Evolutionary conservation across 1,140 invertebrate species (phyloP), one percentile per base, ranked within the genome.

Genomic region (Lepidurus apus): DNA sequence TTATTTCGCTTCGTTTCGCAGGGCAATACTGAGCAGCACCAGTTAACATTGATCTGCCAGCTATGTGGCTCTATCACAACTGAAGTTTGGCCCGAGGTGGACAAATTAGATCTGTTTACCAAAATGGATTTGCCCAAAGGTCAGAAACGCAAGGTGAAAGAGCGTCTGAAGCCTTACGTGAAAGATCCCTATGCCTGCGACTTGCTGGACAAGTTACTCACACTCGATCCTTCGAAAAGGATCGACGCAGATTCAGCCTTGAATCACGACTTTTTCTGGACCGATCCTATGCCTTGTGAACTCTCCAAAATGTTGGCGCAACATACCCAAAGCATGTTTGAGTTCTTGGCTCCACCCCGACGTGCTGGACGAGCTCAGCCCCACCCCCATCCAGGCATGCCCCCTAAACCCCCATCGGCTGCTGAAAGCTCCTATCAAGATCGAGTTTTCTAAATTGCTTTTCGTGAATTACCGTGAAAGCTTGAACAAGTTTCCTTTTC

Each of bases 231-330:
- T 0, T 89, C 90, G 1, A 96, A 97, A 85, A 87, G 98, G 81
- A 91, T 91, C 43, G 94, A 98, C 85, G 92, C 95, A 0, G 96
- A 99, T 83, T 92, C 92, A 1, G 97, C 97, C 0, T 84, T 99
- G 1, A 97, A 98, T 87, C 96, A 99, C 82, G 96, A 98, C 83
- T 99, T 99, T 85, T 99, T 99, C 85, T 99, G 96, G 95, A 95
- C 91, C 1, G 96, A 98, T 84, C 97, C 98, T 43, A 93, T 97
- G 91, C 96, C 96, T 0, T 92, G 91, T 83, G 95, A 97, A 83
- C 86, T 98, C 1, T 93, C 90, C 42, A 94, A 93, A 87, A 98
- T 98, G 95, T 85, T 98, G 74, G 94, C 94, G 0, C 93, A 96
- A 82, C 95, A 97, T 84, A 92, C 91, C 0, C 95, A 95, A 82